Evolutionary conservation across 37 sponge, comb jelly and placozoan species (phyloP).

Genomic region (Hexactinellida sp.): DNA sequence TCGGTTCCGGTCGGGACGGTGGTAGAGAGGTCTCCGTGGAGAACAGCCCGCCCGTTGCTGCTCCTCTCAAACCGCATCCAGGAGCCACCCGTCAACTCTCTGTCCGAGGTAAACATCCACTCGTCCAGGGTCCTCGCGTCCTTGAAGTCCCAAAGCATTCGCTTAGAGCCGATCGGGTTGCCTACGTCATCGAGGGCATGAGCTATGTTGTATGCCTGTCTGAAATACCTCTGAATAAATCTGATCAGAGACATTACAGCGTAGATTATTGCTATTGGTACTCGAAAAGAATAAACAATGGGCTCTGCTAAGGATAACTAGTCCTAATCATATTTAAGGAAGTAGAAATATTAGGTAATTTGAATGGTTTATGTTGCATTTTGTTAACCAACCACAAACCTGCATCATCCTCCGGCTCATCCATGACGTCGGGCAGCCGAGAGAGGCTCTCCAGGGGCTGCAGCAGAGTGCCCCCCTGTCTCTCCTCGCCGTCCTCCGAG

Average conservation of each 20-base stretch:
- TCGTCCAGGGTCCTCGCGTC: conserved; percentile 23
- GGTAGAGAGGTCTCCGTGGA: conserved; percentile 52
- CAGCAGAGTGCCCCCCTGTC: neutral
- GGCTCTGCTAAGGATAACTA: no score
- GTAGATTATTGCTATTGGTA: neutral
- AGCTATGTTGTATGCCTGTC: neutral
- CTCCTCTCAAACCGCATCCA: conserved; percentile 31
- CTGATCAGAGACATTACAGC: neutral
- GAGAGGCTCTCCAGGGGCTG: neutral
- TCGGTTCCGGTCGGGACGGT: conserved; percentile 18
- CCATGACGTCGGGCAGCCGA: neutral
- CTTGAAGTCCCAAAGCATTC: conserved; percentile 58
- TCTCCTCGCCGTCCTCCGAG: neutral
- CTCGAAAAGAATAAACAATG: no score
- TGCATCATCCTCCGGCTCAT: neutral
- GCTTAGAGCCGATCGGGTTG: neutral
- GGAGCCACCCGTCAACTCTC: conserved; percentile 45
- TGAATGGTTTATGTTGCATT: no score
- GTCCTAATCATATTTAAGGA: no score
- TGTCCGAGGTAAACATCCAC: conserved; percentile 65
- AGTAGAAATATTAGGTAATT: no score
- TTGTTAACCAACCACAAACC: no score
- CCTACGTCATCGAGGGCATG: neutral
- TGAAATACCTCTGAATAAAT: neutral
- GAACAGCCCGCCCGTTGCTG: conserved; percentile 37